These are phyloP conservation scores for Sinopyrophorus schimmeli DNA, from an alignment of 2,888 invertebrate species.

Conservation along the genomic window DNA sequence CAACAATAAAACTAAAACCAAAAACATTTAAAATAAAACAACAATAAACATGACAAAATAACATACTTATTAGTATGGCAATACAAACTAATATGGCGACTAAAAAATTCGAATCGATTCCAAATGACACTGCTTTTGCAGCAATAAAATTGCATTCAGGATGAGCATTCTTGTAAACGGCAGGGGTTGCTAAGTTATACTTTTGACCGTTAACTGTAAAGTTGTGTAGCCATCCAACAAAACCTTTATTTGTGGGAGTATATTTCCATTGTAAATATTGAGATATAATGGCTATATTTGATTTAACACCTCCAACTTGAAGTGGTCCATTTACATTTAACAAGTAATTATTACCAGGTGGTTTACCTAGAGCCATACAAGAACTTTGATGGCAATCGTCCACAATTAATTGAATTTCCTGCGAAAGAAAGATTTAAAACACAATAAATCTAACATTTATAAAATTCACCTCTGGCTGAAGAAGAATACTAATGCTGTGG, in stretches of 20 bases:
- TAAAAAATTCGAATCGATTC: conserved; percentile 84
- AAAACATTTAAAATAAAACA: conserved; percentile 14
- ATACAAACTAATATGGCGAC: conserved; percentile 90
- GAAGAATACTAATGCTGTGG: conserved; percentile 83
- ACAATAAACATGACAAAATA: conserved; percentile 3
- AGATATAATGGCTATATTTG: conserved; percentile 66
- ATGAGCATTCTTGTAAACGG: conserved; percentile 70
- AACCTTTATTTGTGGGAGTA: conserved; percentile 71
- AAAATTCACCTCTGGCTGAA: conserved; percentile 54
- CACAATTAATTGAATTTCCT: conserved; percentile 50
- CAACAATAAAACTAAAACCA: conserved; percentile 72
- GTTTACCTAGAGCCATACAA: conserved; percentile 46
- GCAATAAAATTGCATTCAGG: conserved; percentile 74
- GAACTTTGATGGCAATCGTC: conserved; percentile 51
- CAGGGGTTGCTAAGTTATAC: conserved; percentile 86
- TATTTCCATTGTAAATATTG: conserved; percentile 70
- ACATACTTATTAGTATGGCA: conserved; percentile 77
- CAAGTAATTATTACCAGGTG: conserved; percentile 42
- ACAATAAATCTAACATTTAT: no score
- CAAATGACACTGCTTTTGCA: conserved; percentile 78
- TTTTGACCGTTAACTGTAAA: conserved; percentile 84
- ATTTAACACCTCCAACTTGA: conserved; percentile 79
- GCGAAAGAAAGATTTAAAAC: no score
- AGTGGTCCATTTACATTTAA: conserved; percentile 80
- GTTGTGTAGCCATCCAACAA: conserved; percentile 89